A percentile compares a stretch with the other conserved stretches of the same genome.
Conservation (phyloP, 2,797 vertebrate genomes). For the Sebastolobus alascanus region DNA sequence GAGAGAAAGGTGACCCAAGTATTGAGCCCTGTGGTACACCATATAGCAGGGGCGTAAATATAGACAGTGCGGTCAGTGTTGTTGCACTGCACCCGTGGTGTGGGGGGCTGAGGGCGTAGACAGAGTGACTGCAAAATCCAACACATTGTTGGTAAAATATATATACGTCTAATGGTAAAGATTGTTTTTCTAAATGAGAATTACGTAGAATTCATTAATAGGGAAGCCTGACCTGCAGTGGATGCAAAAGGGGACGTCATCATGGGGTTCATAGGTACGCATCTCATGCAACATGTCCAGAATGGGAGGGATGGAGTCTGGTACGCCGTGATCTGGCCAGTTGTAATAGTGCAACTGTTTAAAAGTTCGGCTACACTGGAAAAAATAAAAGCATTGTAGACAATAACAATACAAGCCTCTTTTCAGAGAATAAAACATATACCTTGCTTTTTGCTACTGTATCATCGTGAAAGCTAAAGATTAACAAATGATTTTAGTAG, state of each 20-base stretch:
- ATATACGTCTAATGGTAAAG: no score
- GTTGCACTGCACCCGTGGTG: neutral
- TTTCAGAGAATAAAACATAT: neutral
- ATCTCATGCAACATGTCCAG: conserved; percentile 92
- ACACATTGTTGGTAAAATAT: no score
- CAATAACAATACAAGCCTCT: neutral
- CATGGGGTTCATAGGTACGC: conserved; percentile 87
- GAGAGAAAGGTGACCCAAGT: neutral
- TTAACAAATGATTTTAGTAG: neutral
- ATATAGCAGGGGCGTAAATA: neutral
- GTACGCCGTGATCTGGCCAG: conserved; percentile 97
- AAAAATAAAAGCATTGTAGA: neutral
- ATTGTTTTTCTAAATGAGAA: neutral
- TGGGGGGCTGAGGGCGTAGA: neutral
- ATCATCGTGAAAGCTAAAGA: neutral
- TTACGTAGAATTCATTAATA: neutral
- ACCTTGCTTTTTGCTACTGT: neutral
- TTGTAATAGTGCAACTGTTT: conserved; percentile 95
- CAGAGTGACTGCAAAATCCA: neutral
- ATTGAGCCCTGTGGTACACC: conserved; percentile 20
- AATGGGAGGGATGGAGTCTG: conserved; percentile 91
- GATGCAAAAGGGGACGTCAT: conserved; percentile 90
- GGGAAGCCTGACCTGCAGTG: conserved; percentile 93
- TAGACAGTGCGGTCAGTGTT: neutral
- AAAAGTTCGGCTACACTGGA: conserved; percentile 87